phyloP scores from a whole-genome alignment of 2,888 invertebrate species.

The Harpagoxenus sublaevis region DNA sequence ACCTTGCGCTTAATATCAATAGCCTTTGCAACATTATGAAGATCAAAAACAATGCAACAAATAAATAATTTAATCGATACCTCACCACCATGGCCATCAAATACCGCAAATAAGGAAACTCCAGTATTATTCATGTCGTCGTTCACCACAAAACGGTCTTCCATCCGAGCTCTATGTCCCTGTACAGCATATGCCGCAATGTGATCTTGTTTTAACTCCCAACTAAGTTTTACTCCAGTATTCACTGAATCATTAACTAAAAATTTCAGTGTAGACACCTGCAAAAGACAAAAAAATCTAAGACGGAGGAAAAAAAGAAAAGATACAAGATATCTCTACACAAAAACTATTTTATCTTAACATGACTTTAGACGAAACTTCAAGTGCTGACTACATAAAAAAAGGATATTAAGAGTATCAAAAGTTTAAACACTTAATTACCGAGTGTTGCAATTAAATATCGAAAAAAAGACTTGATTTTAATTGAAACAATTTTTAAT shows the following conservation, averaged over 20 bases:
- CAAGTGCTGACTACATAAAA: not conserved
- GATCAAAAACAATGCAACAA: constrained; percentile 4
- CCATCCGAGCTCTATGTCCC: constrained; percentile 96
- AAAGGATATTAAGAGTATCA: not conserved
- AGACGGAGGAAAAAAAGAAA: constrained; percentile 1
- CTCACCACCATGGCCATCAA: constrained; percentile 98
- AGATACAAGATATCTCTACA: not conserved
- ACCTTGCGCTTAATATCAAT: not conserved
- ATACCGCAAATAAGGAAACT: constrained; percentile 96
- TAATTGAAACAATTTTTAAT: not conserved
- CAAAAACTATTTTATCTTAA: not conserved
- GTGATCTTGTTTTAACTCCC: constrained; percentile 92
- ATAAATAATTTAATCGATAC: constrained; percentile 80
- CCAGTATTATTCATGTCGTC: constrained; percentile 95
- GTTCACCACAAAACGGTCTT: constrained; percentile 96
- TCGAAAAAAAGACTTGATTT: not conserved
- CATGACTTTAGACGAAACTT: not conserved
- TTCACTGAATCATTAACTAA: constrained; percentile 81
- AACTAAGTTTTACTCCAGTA: constrained; percentile 88
- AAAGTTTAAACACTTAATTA: not conserved
- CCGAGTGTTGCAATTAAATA: not conserved
- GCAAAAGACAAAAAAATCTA: not conserved
- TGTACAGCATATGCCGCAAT: constrained; percentile 96
- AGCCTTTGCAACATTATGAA: not conserved
- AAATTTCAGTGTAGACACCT: constrained; percentile 83